Evolutionary conservation across 2,888 invertebrate species (phyloP).

Genomic region (Uloborus plumipes): DNA sequence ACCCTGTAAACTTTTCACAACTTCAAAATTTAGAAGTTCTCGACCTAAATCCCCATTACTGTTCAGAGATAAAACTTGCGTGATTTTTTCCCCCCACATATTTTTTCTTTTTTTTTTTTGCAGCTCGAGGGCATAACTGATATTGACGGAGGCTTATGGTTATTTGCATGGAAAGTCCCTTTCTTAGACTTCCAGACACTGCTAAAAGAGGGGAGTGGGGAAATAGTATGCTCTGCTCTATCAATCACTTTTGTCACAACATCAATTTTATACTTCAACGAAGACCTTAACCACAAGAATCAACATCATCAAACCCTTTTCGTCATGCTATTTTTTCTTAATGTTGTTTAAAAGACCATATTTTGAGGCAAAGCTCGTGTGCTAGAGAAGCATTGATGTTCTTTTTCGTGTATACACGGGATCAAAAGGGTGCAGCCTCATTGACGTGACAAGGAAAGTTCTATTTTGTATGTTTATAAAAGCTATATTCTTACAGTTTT

Average conservation of each 20-base stretch:
- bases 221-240: slow-evolving; percentile 36
- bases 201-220: slow-evolving; percentile 14
- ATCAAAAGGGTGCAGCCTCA: no score
- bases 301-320: slow-evolving; percentile 50
- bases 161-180: slow-evolving; percentile 52
- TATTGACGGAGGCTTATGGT: slow-evolving; percentile 52
- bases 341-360: slow-evolving; percentile 31
- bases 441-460: no score
- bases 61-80: slow-evolving; percentile 59
- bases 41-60: slow-evolving; percentile 59
- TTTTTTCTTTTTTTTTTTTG: slow-evolving; percentile 13
- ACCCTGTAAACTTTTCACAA: slow-evolving; percentile 46
- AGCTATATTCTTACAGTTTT: no score
- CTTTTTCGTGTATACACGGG: not conserved
- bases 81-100: slow-evolving; percentile 41
- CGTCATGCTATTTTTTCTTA: slow-evolving; percentile 17
- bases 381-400: slow-evolving; percentile 12
- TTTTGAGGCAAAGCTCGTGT: slow-evolving; percentile 2
- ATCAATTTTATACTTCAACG: slow-evolving; percentile 59
- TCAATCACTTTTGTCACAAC: slow-evolving; percentile 64
- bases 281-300: slow-evolving; percentile 49
- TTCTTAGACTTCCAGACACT: slow-evolving; percentile 30
- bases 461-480: no score
- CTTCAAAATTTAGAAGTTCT: slow-evolving; percentile 59
- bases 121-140: slow-evolving; percentile 46